A percentile compares a stretch with the other conserved stretches of the same genome.
These are phyloP conservation scores for Saxidomus purpurata DNA, from an alignment of 1,140 invertebrate species.

Conservation along the genomic window DNA sequence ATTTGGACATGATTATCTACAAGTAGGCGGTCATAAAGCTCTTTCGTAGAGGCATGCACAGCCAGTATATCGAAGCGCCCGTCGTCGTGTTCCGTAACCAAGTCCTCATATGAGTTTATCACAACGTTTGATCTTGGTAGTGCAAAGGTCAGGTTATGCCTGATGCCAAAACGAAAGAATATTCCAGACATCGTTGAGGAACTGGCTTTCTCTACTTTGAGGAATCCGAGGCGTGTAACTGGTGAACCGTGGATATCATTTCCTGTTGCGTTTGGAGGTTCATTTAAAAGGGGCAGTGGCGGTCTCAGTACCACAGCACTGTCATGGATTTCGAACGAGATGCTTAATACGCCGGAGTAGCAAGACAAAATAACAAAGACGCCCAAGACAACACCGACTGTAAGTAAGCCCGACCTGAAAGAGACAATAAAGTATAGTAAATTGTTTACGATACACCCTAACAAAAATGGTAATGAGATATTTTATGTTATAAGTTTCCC, in stretches of 20 bases:
- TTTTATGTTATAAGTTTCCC: no score
- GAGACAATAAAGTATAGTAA: not conserved
- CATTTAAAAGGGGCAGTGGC: not conserved
- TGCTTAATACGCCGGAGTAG: not conserved
- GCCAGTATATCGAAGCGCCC: slow-evolving; percentile 72
- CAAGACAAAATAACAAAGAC: not conserved
- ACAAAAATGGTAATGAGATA: no score
- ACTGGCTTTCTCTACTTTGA: slow-evolving; percentile 86
- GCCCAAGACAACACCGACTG: not conserved
- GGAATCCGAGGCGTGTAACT: slow-evolving; percentile 26
- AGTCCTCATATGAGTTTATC: not conserved
- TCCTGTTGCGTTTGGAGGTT: not conserved
- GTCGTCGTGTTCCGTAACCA: slow-evolving; percentile 20
- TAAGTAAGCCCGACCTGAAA: not conserved
- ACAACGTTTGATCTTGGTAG: slow-evolving; percentile 78
- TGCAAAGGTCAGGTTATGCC: slow-evolving; percentile 86
- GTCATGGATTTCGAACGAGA: not conserved
- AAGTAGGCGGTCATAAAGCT: slow-evolving; percentile 51
- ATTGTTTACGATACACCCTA: no score
- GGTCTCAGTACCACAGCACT: not conserved
- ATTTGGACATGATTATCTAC: slow-evolving; percentile 67
- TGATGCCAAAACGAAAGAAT: slow-evolving; percentile 87
- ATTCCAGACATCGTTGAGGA: slow-evolving; percentile 87
- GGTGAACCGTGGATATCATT: not conserved
- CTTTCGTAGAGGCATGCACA: slow-evolving; percentile 66